Evolutionary conservation across 1,140 invertebrate genomes (phyloP).

Genomic region (Bombus polaris): DNA sequence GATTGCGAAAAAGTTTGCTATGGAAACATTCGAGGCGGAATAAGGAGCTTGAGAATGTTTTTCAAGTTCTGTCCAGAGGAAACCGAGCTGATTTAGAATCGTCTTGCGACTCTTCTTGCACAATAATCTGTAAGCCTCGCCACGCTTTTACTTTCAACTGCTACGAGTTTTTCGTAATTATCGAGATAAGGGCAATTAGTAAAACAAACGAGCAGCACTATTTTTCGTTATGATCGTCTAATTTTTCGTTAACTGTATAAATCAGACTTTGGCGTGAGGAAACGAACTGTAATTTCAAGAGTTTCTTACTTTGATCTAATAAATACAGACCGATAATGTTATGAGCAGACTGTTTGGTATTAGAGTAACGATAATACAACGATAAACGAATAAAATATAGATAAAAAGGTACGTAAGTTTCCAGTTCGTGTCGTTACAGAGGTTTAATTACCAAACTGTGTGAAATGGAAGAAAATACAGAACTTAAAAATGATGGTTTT

Average conservation of each 20-base stretch:
- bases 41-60: conserved; percentile 3
- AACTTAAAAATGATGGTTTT: neutral
- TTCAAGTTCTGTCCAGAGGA: neutral
- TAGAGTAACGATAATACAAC: neutral
- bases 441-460: neutral
- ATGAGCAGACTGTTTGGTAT: neutral
- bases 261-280: neutral
- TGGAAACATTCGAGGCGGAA: neutral
- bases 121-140: conserved; percentile 52
- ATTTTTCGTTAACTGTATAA: conserved; percentile 8
- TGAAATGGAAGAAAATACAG: neutral
- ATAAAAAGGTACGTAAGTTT: neutral
- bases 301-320: neutral
- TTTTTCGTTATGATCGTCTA: conserved; percentile 7
- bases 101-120: conserved; percentile 56
- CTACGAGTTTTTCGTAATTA: conserved; percentile 52
- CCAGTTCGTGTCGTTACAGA: neutral
- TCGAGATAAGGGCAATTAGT: conserved; percentile 60
- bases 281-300: neutral
- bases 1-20: neutral
- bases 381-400: neutral
- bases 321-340: neutral
- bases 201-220: conserved; percentile 67
- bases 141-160: conserved; percentile 74
- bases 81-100: conserved; percentile 3